phyloP scores from a whole-genome alignment of 2,888 invertebrate species.

The Orgyia antiqua region DNA sequence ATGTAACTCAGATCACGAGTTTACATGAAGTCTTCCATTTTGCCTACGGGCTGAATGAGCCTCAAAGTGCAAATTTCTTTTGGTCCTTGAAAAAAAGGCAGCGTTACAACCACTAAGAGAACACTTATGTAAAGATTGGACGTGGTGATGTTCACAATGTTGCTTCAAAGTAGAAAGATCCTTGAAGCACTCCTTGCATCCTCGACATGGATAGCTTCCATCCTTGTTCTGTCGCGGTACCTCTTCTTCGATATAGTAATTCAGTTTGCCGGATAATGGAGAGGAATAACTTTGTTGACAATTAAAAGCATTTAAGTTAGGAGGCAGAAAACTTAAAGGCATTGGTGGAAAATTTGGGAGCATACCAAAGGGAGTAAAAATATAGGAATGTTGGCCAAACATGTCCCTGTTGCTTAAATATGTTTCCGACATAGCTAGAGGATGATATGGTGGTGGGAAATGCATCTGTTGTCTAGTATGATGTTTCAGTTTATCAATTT shows the following conservation, averaged over 20 bases:
- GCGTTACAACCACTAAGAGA: conserved; percentile 87
- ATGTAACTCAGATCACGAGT: conserved; percentile 48
- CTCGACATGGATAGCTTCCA: conserved; percentile 83
- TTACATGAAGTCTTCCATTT: conserved; percentile 48
- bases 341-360: conserved; percentile 67
- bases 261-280: conserved; percentile 57
- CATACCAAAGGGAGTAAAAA: conserved; percentile 71
- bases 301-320: conserved; percentile 59
- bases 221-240: conserved; percentile 81
- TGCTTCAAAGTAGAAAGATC: conserved; percentile 81
- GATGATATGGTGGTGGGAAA: conserved; percentile 54
- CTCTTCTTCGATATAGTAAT: conserved; percentile 83
- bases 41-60: conserved; percentile 74
- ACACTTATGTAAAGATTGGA: conserved; percentile 84
- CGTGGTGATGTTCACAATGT: conserved; percentile 84
- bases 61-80: conserved; percentile 87
- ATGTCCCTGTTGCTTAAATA: conserved; percentile 62
- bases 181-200: conserved; percentile 82
- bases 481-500: conserved; percentile 53
- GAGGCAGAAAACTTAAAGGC: conserved; percentile 64
- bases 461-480: conserved; percentile 46
- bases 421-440: conserved; percentile 54
- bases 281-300: conserved; percentile 60
- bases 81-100: conserved; percentile 87
- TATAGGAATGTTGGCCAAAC: conserved; percentile 65